Evolutionary conservation across 1,140 invertebrate species (phyloP).

Genomic region (Dolichoris vasculosae): DNA sequence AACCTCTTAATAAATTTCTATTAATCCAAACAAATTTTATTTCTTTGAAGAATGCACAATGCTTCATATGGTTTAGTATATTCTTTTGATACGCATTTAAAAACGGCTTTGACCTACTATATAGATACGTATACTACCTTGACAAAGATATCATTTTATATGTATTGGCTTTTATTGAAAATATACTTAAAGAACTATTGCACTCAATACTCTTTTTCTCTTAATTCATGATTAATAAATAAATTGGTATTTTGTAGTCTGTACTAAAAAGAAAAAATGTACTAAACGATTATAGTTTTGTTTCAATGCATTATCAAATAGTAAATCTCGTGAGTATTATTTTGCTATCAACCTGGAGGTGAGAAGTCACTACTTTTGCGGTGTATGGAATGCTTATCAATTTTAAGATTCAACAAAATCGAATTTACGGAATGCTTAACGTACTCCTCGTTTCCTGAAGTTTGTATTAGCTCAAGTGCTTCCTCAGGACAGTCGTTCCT

Average conservation of each 20-base stretch:
- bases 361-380: too few species aligned
- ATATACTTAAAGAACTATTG: not conserved
- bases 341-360: too few species aligned
- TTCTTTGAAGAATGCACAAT: not conserved
- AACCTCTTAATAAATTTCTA: not conserved
- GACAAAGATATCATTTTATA: not conserved
- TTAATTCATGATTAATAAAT: too few species aligned
- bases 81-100: not conserved
- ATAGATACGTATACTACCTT: not conserved
- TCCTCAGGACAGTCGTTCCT: not conserved
- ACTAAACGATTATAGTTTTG: too few species aligned
- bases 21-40: not conserved
- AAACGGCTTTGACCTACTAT: constrained; percentile 6
- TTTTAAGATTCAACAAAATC: too few species aligned
- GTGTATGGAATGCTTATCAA: too few species aligned
- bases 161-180: not conserved
- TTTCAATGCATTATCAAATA: too few species aligned
- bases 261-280: too few species aligned
- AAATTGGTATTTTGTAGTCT: too few species aligned
- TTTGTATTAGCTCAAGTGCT: not conserved
- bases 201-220: not conserved
- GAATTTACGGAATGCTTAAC: too few species aligned
- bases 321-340: too few species aligned
- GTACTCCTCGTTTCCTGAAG: not conserved
- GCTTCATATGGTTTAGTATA: not conserved